Base-by-base conservation (phyloP, 2,113 vertebrate species). In the Rostratula benghalensis region DNA sequence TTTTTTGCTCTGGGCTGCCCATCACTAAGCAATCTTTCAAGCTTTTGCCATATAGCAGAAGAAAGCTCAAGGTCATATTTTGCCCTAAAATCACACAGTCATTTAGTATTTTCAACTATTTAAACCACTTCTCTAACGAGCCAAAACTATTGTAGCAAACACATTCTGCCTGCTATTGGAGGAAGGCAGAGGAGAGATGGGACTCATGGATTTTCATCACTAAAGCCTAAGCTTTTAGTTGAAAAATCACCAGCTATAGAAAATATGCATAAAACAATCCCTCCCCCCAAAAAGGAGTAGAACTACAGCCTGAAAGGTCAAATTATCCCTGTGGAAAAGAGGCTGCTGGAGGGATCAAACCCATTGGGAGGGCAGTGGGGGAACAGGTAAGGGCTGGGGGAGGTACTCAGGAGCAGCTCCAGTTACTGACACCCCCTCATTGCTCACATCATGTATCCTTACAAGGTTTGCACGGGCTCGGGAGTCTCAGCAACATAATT, bases 291-390 rank as follows among this genome's bases (percentile, higher is more conserved):
- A 41, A 51, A 43, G 2, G 3, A 46, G 14, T 6, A 21, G 5
- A 30, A 22, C 4, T 50, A 17, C 8, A 27, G 43, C 13, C 28
- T 41, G 63, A n/a, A 45, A 69, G 11, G 25, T 25, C 17, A 3
- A 18, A 27, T 27, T 21, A 7, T 3, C 7, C 13, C 48, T 5
- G 0, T 1, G 24, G 14, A 6, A 48, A 25, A 2, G 37, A 3
- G 0, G 4, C 10, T 0, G 5, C 27, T 6, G 28, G 19, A 51
- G 63, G 35, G 48, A 57, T 9, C 31, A 25, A 35, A 13, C 21
- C 25, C 31, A 3, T 2, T 3, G 1, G 27, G 73, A 25, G 18
- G 39, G 16, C 65, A 48, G 22, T 33, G 11, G 30, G 15, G 69
- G 35, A 21, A 27, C 4, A 19, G 37, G 37, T 18, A 6, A 7